These are phyloP conservation scores for Stenchaetothrips biformis DNA, from an alignment of 2,888 invertebrate species.

Conservation along the genomic window DNA sequence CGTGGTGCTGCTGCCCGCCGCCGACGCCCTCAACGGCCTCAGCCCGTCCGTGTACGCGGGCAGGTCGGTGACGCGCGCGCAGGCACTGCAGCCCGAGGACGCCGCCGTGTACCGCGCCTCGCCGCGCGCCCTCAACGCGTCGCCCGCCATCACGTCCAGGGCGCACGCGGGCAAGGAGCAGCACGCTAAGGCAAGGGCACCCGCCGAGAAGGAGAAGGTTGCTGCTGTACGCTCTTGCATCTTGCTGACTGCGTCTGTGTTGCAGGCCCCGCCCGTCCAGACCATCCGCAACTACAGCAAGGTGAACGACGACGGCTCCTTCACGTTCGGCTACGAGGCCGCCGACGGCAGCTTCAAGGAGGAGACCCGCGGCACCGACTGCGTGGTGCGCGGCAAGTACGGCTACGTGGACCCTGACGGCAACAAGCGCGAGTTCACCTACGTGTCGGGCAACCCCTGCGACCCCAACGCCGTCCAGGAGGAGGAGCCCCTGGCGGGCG, in stretches of 20 bases:
- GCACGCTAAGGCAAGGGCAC: conserved; percentile 42
- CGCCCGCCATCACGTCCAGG: conserved; percentile 21
- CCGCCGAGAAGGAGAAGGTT: no score
- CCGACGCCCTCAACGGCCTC: conserved; percentile 49
- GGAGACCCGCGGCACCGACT: conserved; percentile 78
- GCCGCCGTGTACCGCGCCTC: conserved; percentile 4
- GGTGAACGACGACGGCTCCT: conserved; percentile 76
- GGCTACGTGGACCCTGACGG: conserved; percentile 84
- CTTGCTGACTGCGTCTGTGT: no score
- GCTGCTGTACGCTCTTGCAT: no score
- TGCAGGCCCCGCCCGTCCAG: conserved; percentile 64
- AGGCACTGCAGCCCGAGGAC: conserved; percentile 11
- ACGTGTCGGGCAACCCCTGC: conserved; percentile 80
- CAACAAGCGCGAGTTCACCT: conserved; percentile 78
- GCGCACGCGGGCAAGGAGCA: conserved; percentile 35
- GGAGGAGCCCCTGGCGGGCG: conserved; percentile 51
- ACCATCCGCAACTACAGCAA: conserved; percentile 80
- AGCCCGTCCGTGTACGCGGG: neutral
- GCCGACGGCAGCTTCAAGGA: conserved; percentile 84
- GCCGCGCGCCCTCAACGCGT: conserved; percentile 29
- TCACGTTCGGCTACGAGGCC: conserved; percentile 79
- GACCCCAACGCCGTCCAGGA: conserved; percentile 76
- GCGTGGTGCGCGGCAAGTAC: conserved; percentile 80
- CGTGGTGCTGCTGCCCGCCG: conserved; percentile 46
- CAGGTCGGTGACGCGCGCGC: conserved; percentile 13